Percentiles rank a stretch among this genome's conserved stretches.
These are phyloP conservation scores for Zapus hudsonius DNA, from an alignment of 2,113 vertebrate genomes.

Conservation along the genomic window DNA sequence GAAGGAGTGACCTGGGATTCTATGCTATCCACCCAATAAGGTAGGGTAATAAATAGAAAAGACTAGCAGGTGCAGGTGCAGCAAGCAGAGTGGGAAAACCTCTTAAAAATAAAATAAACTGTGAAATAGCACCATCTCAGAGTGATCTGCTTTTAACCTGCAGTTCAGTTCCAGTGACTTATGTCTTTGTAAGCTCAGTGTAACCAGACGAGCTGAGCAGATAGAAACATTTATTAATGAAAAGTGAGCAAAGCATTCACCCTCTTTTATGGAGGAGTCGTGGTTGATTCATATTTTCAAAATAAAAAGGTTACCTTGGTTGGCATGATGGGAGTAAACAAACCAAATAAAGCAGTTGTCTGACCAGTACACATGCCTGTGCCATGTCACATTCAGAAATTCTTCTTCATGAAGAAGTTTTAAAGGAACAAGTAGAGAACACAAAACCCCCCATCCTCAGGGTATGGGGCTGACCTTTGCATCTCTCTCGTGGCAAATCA, in stretches of 20 bases:
- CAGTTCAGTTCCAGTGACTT: slow-evolving; percentile 67
- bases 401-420: background rate
- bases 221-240: slow-evolving; percentile 56
- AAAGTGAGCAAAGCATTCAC: background rate
- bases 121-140: background rate
- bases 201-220: slow-evolving; percentile 33
- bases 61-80: slow-evolving; percentile 39
- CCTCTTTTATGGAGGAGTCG: background rate
- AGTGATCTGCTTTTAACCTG: slow-evolving; percentile 68
- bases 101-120: slow-evolving; percentile 60
- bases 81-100: slow-evolving; percentile 37
- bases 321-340: background rate
- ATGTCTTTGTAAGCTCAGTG: slow-evolving; percentile 49
- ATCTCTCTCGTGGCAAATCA: background rate
- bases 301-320: slow-evolving; percentile 18
- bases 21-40: slow-evolving; percentile 30
- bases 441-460: too few relatives aligned
- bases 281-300: slow-evolving; percentile 28
- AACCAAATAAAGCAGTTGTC: background rate
- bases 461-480: background rate
- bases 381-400: background rate
- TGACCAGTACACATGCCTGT: background rate
- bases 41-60: slow-evolving; percentile 56
- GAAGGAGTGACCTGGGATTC: slow-evolving; percentile 36
- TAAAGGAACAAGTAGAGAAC: background rate